A percentile compares a stretch with the other conserved stretches of the same genome.
These are phyloP conservation scores for Tetheella fluctuosa DNA, from an alignment of 2,888 invertebrate species.

Conservation along the genomic window DNA sequence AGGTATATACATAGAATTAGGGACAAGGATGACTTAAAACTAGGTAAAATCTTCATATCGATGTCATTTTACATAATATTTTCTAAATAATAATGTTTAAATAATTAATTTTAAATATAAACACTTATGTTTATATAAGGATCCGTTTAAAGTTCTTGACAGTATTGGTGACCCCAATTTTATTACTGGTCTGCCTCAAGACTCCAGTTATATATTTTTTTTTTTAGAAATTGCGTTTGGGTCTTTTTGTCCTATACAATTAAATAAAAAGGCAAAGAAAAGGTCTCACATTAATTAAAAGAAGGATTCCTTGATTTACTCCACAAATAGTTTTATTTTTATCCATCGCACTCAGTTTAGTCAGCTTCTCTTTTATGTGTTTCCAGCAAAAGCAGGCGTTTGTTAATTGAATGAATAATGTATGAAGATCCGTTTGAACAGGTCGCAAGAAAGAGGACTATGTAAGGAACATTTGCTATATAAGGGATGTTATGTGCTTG, in stretches of 20 bases:
- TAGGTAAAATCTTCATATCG: too few species aligned
- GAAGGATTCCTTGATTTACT: not conserved
- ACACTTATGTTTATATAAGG: too few species aligned
- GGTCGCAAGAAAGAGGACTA: constrained; percentile 10
- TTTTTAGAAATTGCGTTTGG: too few species aligned
- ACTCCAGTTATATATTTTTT: too few species aligned
- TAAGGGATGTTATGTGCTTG: constrained; percentile 4
- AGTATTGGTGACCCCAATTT: too few species aligned
- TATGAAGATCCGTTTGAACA: constrained; percentile 15
- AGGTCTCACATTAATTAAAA: not conserved
- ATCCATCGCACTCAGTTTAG: not conserved
- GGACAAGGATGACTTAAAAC: not conserved
- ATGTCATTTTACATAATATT: too few species aligned
- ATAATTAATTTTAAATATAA: too few species aligned
- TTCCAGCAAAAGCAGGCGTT: constrained; percentile 12
- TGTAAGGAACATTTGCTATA: constrained; percentile 11
- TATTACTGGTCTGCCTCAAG: too few species aligned
- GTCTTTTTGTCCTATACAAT: too few species aligned
- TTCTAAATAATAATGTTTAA: too few species aligned
- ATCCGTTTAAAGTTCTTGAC: too few species aligned
- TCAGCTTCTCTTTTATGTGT: constrained; percentile 9
- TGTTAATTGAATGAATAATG: constrained; percentile 15
- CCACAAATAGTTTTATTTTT: constrained; percentile 4
- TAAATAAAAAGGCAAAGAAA: not conserved
- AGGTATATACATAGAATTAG: too few species aligned